phyloP scores from a whole-genome alignment of 35 echinoderm and acorn worm genomes.

The Ophiothrix spiculata region DNA sequence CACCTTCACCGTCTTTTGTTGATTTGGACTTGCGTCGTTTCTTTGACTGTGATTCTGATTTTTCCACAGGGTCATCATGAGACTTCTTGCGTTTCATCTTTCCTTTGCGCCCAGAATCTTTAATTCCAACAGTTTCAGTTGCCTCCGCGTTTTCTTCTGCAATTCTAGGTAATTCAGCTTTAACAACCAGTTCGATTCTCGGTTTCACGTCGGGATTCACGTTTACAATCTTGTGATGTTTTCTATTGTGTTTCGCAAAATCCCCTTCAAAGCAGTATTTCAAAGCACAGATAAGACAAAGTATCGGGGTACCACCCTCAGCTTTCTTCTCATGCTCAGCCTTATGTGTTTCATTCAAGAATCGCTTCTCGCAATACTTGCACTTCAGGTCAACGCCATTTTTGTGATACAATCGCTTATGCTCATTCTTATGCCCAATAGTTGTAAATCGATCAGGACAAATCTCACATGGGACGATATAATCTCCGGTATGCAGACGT shows the following conservation, averaged over 20 bases:
- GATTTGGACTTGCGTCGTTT: too few species aligned
- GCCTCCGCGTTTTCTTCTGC: too few species aligned
- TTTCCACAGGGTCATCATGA: too few species aligned
- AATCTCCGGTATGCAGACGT: background rate
- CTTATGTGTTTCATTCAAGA: background rate
- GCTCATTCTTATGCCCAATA: background rate
- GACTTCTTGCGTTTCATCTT: too few species aligned
- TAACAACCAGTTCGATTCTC: too few species aligned
- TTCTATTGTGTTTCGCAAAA: background rate
- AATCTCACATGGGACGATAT: background rate
- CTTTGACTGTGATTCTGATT: too few species aligned
- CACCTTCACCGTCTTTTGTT: too few species aligned
- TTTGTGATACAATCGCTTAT: background rate
- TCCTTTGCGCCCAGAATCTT: too few species aligned
- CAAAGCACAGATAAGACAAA: background rate
- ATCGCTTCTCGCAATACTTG: background rate
- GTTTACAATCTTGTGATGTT: background rate
- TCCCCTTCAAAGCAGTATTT: background rate
- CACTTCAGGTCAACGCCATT: background rate
- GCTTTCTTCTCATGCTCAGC: background rate
- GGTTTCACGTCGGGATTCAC: too few species aligned
- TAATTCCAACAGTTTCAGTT: too few species aligned
- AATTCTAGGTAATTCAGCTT: too few species aligned
- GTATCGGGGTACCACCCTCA: background rate
- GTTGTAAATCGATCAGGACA: background rate